phyloP scores from a whole-genome alignment of 2,888 invertebrate species.

The Euplagia quadripunctaria region DNA sequence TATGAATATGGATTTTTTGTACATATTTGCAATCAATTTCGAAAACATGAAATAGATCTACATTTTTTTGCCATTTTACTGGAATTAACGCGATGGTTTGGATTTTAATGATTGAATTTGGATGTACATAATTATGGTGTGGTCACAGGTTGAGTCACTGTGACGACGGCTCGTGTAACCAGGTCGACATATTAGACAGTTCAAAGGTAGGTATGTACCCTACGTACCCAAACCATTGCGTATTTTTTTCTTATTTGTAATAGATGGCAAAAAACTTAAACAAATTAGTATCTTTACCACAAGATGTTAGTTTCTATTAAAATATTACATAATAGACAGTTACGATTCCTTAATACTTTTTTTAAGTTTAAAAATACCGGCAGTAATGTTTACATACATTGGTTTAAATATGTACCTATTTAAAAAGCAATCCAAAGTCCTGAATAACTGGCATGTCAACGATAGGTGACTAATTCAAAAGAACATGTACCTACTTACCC shows the following conservation, averaged over 20 bases:
- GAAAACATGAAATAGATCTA: too few relatives aligned
- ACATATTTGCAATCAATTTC: not conserved
- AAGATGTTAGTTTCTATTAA: not conserved
- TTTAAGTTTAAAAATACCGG: not conserved
- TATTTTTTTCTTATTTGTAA: not conserved
- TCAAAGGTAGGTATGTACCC: too few relatives aligned
- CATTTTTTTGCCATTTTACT: too few relatives aligned
- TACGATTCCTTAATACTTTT: not conserved
- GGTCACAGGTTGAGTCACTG: too few relatives aligned
- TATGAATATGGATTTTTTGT: not conserved
- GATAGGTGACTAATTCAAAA: constrained; percentile 10
- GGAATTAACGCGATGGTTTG: too few relatives aligned
- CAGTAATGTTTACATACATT: not conserved
- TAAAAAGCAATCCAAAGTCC: not conserved
- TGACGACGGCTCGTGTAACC: too few relatives aligned
- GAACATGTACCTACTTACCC: constrained; percentile 28
- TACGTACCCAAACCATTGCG: too few relatives aligned
- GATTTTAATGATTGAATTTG: too few relatives aligned
- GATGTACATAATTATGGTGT: too few relatives aligned
- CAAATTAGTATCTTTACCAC: not conserved
- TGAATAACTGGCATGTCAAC: not conserved
- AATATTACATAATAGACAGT: not conserved
- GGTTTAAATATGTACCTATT: not conserved
- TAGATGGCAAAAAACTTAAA: not conserved
- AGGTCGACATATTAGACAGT: too few relatives aligned